Conservation (phyloP, 2,113 vertebrate genomes). For the Indicator indicator region DNA sequence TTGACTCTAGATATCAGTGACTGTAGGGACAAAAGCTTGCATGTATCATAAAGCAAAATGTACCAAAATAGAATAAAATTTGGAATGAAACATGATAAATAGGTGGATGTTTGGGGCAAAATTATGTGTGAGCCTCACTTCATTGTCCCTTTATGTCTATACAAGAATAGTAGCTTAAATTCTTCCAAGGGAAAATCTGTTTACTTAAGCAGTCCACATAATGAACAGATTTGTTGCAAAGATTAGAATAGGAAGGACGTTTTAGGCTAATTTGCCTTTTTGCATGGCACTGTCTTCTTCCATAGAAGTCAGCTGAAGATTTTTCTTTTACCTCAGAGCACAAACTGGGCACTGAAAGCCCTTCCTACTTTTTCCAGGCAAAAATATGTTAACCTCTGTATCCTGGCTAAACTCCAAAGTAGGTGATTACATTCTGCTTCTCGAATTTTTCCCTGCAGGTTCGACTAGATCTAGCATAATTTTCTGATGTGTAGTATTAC, state of each 20-base stretch:
- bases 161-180: neutral
- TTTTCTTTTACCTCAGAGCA: neutral
- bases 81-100: neutral
- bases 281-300: neutral
- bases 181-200: neutral
- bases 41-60: neutral
- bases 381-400: neutral
- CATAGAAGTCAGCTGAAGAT: neutral
- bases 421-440: conserved; percentile 11
- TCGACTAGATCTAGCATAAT: neutral
- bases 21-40: neutral
- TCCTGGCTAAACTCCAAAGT: conserved; percentile 6
- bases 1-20: neutral
- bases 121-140: neutral
- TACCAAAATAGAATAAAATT: neutral
- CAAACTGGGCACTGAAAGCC: neutral
- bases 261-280: neutral
- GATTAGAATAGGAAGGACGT: neutral
- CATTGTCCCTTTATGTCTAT: neutral
- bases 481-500: neutral
- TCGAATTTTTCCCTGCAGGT: neutral
- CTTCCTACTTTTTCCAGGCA: neutral
- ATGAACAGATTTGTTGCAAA: neutral
- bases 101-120: neutral
- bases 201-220: neutral